Evolutionary conservation across 2,113 vertebrate species (phyloP).

Genomic region (Corythornis vintsioides): DNA sequence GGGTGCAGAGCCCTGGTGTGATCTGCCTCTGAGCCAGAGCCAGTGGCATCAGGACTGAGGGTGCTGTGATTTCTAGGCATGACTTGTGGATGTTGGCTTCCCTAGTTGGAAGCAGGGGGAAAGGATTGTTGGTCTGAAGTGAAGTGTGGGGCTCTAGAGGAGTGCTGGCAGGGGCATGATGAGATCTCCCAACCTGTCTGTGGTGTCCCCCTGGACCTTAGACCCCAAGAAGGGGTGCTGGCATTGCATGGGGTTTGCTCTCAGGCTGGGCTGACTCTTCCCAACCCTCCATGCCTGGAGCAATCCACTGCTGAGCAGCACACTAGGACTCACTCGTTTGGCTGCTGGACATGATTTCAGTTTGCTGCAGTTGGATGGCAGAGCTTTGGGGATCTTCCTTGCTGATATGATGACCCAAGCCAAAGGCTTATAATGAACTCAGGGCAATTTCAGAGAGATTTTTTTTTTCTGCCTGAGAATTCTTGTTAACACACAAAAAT

Average conservation of each 20-base stretch:
- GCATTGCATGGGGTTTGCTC: not conserved
- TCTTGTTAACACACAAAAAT: not conserved
- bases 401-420: not conserved
- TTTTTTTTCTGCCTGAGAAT: not conserved
- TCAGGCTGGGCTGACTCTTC: not conserved
- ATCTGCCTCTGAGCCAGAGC: not conserved
- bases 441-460: not conserved
- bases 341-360: not conserved
- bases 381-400: not conserved
- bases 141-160: not conserved
- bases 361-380: not conserved
- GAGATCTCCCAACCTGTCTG: not conserved
- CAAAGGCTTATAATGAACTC: not conserved
- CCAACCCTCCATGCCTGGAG: fast-evolving
- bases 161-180: not conserved
- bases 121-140: not conserved
- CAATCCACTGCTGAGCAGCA: not conserved
- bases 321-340: not conserved
- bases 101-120: not conserved
- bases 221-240: not conserved
- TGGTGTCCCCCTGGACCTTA: not conserved
- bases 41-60: not conserved
- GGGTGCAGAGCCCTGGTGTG: not conserved
- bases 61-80: not conserved
- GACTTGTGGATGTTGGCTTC: not conserved